Base-by-base conservation (phyloP, 2,797 vertebrate genomes). In the Hypotaenidia philippensis region DNA sequence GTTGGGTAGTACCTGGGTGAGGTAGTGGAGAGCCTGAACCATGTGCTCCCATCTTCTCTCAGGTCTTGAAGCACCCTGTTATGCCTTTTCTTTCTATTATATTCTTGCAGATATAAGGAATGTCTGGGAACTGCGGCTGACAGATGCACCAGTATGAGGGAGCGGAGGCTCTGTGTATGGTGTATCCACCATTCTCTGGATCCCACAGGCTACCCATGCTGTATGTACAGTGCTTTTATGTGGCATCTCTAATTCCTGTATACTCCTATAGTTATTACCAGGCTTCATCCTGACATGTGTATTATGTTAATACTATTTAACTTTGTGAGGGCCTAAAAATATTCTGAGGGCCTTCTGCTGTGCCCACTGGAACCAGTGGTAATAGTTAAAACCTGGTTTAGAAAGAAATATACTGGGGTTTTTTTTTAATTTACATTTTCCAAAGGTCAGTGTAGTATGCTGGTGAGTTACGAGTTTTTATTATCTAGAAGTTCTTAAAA, bases 61-160 rank as follows among this genome's bases (percentile, higher is more conserved):
- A 50, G 41, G 71, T 76, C 89, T 93, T 81, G 32, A 84, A 93
- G 78, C 90, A 70, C 52, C n/a, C 79, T 77, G 29, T 94, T 96
- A 82, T 4, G 47, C 50, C 56, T 94, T 80, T 90, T 92, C 66
- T 94, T 90, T 94, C 65, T 95, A 59, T 90, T 68, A 70, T 57
- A 77, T 84, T 66, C 31, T 90, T 94, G 60, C 71, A 94, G 82
- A 77, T 83, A 44, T 61, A 81, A 90, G 85, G 56, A 94, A 53
- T 55, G 23, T 27, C 76, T 83, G 88, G 49, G 77, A 59, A 53
- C 69, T 93, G 3, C 18, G 38, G 53, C 64, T 69, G 23, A 66
- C 69, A 84, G 53, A 45, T 86, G 57, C 45, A 84, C 38, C 80
- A 70, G 65, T 68, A 22, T 65, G 76, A 91, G 65, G 32, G 66